A percentile compares a stretch with the other conserved stretches of the same genome.
Conservation (phyloP, 2,797 vertebrate genomes). For the Sorex maritimensis region DNA sequence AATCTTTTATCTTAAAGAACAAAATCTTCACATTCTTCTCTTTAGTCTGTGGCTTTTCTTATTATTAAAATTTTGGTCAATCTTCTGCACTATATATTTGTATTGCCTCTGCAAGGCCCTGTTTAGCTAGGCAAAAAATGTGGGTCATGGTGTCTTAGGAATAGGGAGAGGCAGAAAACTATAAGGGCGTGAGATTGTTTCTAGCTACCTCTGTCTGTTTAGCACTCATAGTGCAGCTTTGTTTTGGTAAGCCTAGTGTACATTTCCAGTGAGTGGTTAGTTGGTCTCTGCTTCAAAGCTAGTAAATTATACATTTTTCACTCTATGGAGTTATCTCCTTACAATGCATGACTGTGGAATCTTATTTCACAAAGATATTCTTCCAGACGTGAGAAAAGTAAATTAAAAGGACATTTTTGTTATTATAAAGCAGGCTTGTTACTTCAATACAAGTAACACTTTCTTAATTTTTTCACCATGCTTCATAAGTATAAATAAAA, state of each 20-base stretch:
- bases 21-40: neutral
- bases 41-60: conserved; percentile 4
- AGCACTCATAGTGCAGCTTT: neutral
- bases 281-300: conserved; percentile 54
- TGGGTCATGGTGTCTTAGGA: neutral
- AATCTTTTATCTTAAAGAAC: conserved; percentile 42
- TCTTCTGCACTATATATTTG: neutral
- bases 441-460: conserved; percentile 70
- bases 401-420: conserved; percentile 75
- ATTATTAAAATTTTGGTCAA: conserved; percentile 27
- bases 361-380: conserved; percentile 50
- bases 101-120: conserved; percentile 18
- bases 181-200: neutral
- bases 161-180: conserved; percentile 18
- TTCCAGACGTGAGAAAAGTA: conserved; percentile 67
- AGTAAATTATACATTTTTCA: conserved; percentile 56
- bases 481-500: conserved; percentile 69
- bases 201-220: conserved; percentile 19
- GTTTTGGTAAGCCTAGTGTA: neutral
- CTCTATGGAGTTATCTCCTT: conserved; percentile 33
- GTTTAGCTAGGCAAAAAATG: neutral
- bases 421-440: conserved; percentile 61
- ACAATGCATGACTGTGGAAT: conserved; percentile 34
- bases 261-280: neutral
- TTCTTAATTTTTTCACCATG: conserved; percentile 77